A percentile compares a stretch with the other conserved stretches of the same genome.
phyloP scores from a whole-genome alignment of 2,888 invertebrate species.

The Latheticus oryzae region DNA sequence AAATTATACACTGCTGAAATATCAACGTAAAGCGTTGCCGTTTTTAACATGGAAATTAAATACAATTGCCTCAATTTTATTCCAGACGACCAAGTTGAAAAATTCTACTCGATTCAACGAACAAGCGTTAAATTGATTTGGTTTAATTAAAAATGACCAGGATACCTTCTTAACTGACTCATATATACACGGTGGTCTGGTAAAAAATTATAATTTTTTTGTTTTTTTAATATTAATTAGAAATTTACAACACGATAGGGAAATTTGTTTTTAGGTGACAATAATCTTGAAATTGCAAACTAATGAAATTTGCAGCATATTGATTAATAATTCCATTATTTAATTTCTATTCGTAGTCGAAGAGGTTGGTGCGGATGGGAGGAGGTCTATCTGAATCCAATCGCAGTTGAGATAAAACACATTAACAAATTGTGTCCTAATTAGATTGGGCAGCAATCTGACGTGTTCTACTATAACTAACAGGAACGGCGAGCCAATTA shows the following conservation, averaged over 20 bases:
- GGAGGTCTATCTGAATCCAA: slow-evolving; percentile 61
- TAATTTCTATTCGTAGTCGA: slow-evolving; percentile 56
- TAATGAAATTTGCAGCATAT: slow-evolving; percentile 55
- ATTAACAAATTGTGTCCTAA: slow-evolving; percentile 68
- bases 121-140: slow-evolving; percentile 28
- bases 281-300: slow-evolving; percentile 47
- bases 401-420: slow-evolving; percentile 65
- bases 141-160: slow-evolving; percentile 29
- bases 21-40: slow-evolving; percentile 40
- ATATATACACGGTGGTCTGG: slow-evolving; percentile 7
- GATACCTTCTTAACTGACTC: slow-evolving; percentile 7
- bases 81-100: slow-evolving; percentile 14
- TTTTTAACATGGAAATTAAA: slow-evolving; percentile 40
- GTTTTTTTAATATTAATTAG: too few species aligned
- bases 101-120: slow-evolving; percentile 22
- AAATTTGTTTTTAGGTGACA: slow-evolving; percentile 25
- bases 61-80: slow-evolving; percentile 37
- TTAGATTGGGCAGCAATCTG: slow-evolving; percentile 67
- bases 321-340: slow-evolving; percentile 61
- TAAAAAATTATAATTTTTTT: too few species aligned
- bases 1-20: slow-evolving; percentile 42
- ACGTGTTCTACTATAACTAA: slow-evolving; percentile 59
- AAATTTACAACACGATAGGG: too few species aligned
- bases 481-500: slow-evolving; percentile 61
- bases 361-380: slow-evolving; percentile 49